Base-by-base conservation (phyloP, 1,140 invertebrate species). In the Pogonomyrmex californicus region DNA sequence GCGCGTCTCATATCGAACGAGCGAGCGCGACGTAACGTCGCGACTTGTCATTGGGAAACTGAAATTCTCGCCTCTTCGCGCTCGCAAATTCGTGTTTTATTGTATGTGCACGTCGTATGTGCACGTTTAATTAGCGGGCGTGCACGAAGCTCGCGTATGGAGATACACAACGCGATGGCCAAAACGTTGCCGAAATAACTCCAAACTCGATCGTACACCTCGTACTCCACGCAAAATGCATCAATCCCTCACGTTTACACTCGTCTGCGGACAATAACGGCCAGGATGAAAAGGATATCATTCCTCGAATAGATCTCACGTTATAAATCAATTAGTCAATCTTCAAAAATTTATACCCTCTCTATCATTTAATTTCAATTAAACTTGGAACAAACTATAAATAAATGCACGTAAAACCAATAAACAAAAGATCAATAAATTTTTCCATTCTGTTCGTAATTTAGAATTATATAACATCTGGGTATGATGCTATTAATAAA, bases 1-100 rank as follows among this genome's bases (percentile, higher is more conserved):
- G 76, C 77, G 78, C 62, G 10, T 41, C 44, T 33, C 76, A 47
- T 71, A 51, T 88, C 81, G 51, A 83, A 62, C 75, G 58, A 60
- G 33, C 12, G 44, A n/a, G 41, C 44, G 38, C 54, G 30, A 41
- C 71, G 41, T 60, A 51, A 65, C n/a, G 17, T 33, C 49, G 10
- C 14, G 49, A 56, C 30, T 82, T 47, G 54, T 47, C 62, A 36
- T 36, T 54, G 33, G 30, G 54, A 58, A 71, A 54, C 36, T 66
- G 4, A 9, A 23, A 23, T 33, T 54, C 54, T 5, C 30, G 30
- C 14, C 30, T 58, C 30, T 58, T 38, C 23, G 41, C 51, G 12
- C 14, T 56, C 7, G 54, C 66, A 49, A 82, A 56, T 85, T 36
- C 12, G 49, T 47, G 49, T 23, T 36, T 44, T 88, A 77, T 49